Evolutionary conservation across 2,888 invertebrate genomes (phyloP).

Genomic region (Aporophyla nigra): DNA sequence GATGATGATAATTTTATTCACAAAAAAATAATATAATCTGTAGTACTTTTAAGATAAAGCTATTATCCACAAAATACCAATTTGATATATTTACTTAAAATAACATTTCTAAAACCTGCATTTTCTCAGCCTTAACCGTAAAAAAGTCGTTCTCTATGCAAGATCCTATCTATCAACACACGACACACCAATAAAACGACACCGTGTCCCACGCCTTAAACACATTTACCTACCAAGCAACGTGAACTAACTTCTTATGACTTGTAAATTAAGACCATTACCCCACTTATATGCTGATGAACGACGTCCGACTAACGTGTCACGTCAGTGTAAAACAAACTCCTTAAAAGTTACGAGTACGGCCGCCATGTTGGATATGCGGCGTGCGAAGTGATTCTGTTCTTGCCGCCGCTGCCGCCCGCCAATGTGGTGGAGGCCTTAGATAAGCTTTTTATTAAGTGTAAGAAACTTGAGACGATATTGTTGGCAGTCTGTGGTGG

Average conservation of each 20-base stretch:
- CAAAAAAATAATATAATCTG: neutral
- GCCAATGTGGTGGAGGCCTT: constrained; percentile 12
- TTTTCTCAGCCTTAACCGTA: neutral
- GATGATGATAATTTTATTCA: too few species aligned
- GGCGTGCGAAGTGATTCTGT: constrained; percentile 47
- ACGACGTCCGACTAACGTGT: constrained; percentile 53
- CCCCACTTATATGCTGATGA: constrained; percentile 56
- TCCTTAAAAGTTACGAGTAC: constrained; percentile 47
- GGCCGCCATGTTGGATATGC: constrained; percentile 39
- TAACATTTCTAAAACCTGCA: neutral
- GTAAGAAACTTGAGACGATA: constrained; percentile 32
- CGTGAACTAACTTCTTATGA: constrained; percentile 48
- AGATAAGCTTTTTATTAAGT: constrained; percentile 56
- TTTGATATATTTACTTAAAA: neutral
- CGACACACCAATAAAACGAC: neutral
- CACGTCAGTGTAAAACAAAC: constrained; percentile 56
- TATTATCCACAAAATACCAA: neutral
- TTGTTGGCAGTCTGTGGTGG: constrained; percentile 24
- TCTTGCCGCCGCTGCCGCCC: constrained; percentile 11
- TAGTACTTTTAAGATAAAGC: neutral
- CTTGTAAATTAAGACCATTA: constrained; percentile 58
- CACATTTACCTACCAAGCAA: constrained; percentile 1
- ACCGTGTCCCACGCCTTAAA: constrained; percentile 5
- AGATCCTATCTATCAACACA: neutral
- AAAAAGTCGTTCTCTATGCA: neutral